Evolutionary conservation across 2,888 invertebrate species (phyloP), one percentile per base, ranked within the genome.

Genomic region (Pyrochroa serraticornis): DNA sequence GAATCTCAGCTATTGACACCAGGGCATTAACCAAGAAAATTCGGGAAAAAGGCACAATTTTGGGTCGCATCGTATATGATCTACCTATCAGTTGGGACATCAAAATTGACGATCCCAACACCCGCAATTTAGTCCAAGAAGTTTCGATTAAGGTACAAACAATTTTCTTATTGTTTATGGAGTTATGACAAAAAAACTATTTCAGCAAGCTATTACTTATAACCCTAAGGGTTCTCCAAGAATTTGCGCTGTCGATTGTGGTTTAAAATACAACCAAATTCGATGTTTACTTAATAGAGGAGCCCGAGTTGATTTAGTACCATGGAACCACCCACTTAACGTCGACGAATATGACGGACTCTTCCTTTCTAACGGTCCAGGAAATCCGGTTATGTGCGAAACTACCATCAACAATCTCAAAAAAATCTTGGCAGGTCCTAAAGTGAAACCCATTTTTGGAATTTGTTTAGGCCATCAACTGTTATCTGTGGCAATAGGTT

Each of bases 401-500:
- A 80, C 81, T n/a, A 90, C 93, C 0, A 88, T 97, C 1, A 75
- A 85, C 1, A 89, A 92, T 71, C 81, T 97, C 34, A 82, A 81
- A 60, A 80, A 80, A 22, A 80, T 90, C 0, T 68, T 96, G 3
- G 66, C 69, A 13, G 64, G 60, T 0, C 10, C 60, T 5, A 75
- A 79, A 38, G 72, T 82, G 2, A 95, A 93, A 76, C 98, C 99
- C 1, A 85, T 99, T 57, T 99, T 99, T 81, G 99, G 99, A 32
- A 99, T 99, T 75, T 99, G 99, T 77, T 84, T 99, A 61, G 99
- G 99, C 0, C 97, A 99, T 82, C 99, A 99, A 78, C 80, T 99
- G 48, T 80, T 99, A 30, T 89, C 97, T 0, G 84, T 91, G 38
- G 96, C 98, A n/a, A 88, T 90, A 56, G 97, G 97, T 6, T 95